These are phyloP conservation scores for Ia io DNA, from an alignment of 2,113 vertebrate species.

Conservation along the genomic window DNA sequence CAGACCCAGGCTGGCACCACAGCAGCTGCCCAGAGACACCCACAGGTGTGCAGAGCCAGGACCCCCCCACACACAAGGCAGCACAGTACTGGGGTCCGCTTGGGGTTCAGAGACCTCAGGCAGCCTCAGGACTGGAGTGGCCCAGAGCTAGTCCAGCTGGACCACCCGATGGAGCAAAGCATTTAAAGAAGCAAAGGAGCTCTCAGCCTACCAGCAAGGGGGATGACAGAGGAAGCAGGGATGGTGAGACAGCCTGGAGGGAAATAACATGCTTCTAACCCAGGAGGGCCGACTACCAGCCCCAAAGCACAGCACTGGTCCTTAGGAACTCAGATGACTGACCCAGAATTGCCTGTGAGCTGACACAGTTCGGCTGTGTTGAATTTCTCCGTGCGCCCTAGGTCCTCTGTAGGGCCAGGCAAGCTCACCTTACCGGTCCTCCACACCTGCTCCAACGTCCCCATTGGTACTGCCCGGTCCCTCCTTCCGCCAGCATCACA, in stretches of 20 bases:
- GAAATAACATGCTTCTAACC: not conserved
- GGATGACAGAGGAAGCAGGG: not conserved
- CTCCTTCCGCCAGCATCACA: not conserved
- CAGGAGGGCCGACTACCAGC: not conserved
- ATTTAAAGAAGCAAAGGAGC: too few relatives aligned
- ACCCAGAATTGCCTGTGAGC: not conserved
- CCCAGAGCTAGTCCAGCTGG: too few relatives aligned
- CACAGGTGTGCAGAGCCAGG: not conserved
- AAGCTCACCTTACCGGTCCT: accelerated
- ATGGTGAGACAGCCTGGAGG: not conserved
- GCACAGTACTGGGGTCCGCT: accelerated
- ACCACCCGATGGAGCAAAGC: not conserved
- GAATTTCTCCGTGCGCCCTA: accelerated
- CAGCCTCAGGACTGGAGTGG: not conserved
- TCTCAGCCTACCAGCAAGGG: not conserved
- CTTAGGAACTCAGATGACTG: not conserved
- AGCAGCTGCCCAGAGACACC: not conserved
- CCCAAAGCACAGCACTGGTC: not conserved
- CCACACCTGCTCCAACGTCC: accelerated
- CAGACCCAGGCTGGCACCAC: not conserved
- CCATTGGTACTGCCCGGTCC: accelerated
- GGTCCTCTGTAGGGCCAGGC: not conserved
- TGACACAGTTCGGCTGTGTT: too few relatives aligned
- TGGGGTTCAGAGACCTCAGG: not conserved
- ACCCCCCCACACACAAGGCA: not conserved